Percentiles rank a stretch among this genome's conserved stretches.
Evolutionary conservation across 2,888 invertebrate species (phyloP).

Genomic region (Ditylenchus weischeri): DNA sequence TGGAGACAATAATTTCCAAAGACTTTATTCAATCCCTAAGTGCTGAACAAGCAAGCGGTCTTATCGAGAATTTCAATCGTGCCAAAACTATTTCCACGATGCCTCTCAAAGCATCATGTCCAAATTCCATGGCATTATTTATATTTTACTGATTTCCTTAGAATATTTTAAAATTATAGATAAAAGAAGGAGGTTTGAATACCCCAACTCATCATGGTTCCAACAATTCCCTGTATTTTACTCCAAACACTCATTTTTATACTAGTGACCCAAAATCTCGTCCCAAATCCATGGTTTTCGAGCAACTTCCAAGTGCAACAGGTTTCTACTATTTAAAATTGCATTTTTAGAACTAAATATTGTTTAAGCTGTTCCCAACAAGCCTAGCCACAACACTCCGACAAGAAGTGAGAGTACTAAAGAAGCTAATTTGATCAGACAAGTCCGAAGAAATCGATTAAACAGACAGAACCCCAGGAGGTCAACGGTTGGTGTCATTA

Average conservation of each 20-base stretch:
- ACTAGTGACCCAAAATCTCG: too few relatives aligned
- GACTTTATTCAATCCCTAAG: neutral
- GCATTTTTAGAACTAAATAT: too few relatives aligned
- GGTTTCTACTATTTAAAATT: too few relatives aligned
- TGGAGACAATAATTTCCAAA: neutral
- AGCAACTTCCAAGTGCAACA: too few relatives aligned
- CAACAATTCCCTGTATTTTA: slow-evolving; percentile 5
- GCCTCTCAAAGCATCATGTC: too few relatives aligned
- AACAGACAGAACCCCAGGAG: neutral
- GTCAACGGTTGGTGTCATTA: neutral
- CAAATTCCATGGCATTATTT: too few relatives aligned
- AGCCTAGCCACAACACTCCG: neutral
- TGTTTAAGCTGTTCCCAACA: too few relatives aligned
- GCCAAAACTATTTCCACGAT: neutral
- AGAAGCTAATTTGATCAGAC: slow-evolving; percentile 3
- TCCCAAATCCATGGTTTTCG: too few relatives aligned
- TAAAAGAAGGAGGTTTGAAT: too few relatives aligned
- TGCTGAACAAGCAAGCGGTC: slow-evolving; percentile 24
- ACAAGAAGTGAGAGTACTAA: slow-evolving; percentile 9
- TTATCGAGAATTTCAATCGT: slow-evolving; percentile 30
- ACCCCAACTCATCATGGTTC: neutral
- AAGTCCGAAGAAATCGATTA: neutral
- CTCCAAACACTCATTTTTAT: neutral
- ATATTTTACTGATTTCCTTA: too few relatives aligned
- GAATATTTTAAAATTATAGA: too few relatives aligned